Evolutionary conservation across 2,888 invertebrate species (phyloP).

Genomic region (Pocota personata): DNA sequence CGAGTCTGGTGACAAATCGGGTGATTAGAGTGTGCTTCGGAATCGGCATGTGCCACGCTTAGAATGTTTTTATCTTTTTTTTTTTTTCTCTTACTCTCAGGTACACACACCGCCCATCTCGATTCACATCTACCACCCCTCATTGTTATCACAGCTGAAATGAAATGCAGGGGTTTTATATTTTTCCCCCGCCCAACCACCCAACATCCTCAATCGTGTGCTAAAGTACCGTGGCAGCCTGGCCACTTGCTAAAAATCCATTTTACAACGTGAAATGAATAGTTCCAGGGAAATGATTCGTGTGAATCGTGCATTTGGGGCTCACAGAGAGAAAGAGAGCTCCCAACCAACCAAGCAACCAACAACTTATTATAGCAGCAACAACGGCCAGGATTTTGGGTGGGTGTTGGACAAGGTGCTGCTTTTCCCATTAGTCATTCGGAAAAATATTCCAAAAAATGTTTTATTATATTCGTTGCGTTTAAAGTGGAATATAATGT

Average conservation of each 20-base stretch:
- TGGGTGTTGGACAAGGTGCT: slow-evolving; percentile 67
- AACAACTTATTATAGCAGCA: slow-evolving; percentile 35
- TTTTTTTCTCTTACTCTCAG: neutral
- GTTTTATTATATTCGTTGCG: slow-evolving; percentile 64
- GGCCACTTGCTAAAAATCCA: slow-evolving; percentile 61
- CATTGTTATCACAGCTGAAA: too few species aligned
- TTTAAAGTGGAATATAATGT: slow-evolving; percentile 60
- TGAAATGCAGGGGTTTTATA: neutral
- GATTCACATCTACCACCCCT: too few species aligned
- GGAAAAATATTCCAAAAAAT: slow-evolving; percentile 60
- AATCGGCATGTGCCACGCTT: slow-evolving; percentile 12
- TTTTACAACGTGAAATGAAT: slow-evolving; percentile 68
- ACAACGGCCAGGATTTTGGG: neutral
- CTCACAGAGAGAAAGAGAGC: too few species aligned
- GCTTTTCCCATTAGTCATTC: slow-evolving; percentile 71
- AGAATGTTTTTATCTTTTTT: neutral
- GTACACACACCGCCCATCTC: neutral
- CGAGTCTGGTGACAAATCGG: slow-evolving; percentile 57
- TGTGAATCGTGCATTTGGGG: slow-evolving; percentile 69
- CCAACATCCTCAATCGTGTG: neutral
- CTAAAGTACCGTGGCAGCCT: slow-evolving; percentile 61
- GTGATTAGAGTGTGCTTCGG: slow-evolving; percentile 44
- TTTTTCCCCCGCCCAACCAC: neutral
- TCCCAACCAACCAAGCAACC: too few species aligned
- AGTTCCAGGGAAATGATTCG: slow-evolving; percentile 69